Conservation (phyloP, 1,140 invertebrate species). For the Lepidurus couesii region DNA sequence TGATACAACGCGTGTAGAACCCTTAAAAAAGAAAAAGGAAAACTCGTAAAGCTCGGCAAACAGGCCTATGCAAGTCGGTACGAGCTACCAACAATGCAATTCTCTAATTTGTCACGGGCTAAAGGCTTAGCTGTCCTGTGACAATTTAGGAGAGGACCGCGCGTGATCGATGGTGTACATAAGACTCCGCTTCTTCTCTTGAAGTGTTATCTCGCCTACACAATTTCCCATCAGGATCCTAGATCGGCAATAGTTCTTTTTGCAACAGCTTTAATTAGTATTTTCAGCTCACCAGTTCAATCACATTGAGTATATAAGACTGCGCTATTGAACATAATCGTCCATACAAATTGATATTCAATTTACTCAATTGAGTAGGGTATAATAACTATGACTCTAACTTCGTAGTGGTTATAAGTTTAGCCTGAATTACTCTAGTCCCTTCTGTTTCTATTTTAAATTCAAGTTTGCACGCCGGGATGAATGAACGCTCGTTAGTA, state of each 20-base stretch:
- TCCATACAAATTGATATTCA: constrained; percentile 8
- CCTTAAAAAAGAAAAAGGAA: no score
- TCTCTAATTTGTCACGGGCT: no score
- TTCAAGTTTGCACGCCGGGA: neutral
- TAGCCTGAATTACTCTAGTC: constrained; percentile 1
- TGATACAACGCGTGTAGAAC: no score
- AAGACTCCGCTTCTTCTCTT: neutral
- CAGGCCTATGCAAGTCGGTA: no score
- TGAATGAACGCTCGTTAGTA: neutral
- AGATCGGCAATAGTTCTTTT: neutral
- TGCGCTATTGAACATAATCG: constrained; percentile 7
- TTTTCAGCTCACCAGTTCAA: constrained; percentile 19
- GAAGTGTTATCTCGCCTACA: neutral
- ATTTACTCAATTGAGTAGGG: constrained; percentile 5
- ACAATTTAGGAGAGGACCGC: no score
- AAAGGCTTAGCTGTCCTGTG: no score
- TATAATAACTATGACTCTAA: neutral
- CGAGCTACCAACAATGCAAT: no score
- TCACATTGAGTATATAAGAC: constrained; percentile 2
- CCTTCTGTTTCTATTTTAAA: neutral
- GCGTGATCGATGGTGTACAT: no score
- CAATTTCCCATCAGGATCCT: neutral
- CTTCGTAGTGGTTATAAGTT: neutral
- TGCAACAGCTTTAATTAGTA: neutral
- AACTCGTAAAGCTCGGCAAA: no score